Evolutionary conservation across 2,888 invertebrate species (phyloP).

Genomic region (Alsophila aescularia): DNA sequence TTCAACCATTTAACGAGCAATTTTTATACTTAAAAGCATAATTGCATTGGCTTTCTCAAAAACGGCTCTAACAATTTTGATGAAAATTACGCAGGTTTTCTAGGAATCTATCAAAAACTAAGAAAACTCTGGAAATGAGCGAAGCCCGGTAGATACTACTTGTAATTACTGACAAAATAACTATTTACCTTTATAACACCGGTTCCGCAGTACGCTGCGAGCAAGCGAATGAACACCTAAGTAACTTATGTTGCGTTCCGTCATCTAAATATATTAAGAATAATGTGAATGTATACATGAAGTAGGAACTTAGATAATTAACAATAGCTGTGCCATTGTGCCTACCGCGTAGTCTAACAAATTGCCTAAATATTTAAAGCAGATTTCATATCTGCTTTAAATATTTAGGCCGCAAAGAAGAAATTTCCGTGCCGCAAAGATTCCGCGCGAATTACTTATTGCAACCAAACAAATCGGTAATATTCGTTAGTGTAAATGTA

Average conservation of each 20-base stretch:
- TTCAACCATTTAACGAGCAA: too few species aligned
- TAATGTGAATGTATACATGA: slow-evolving; percentile 12
- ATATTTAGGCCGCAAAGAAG: too few species aligned
- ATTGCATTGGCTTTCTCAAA: background rate
- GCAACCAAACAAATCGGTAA: slow-evolving; percentile 5
- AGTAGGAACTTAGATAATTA: slow-evolving; percentile 34
- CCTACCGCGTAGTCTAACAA: slow-evolving; percentile 62
- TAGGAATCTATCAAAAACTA: too few species aligned
- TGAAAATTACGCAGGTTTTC: too few species aligned
- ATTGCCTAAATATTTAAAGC: slow-evolving; percentile 17
- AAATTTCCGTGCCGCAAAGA: background rate
- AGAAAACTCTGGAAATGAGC: too few species aligned
- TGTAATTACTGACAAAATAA: too few species aligned
- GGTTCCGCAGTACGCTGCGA: too few species aligned
- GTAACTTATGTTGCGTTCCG: background rate
- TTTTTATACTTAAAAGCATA: background rate
- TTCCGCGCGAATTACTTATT: slow-evolving; percentile 37
- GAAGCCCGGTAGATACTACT: too few species aligned
- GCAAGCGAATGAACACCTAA: background rate
- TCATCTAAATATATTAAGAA: background rate
- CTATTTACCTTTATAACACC: too few species aligned
- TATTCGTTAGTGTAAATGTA: slow-evolving; percentile 65
- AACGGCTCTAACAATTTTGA: background rate
- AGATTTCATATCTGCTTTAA: too few species aligned
- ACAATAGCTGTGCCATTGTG: slow-evolving; percentile 75